Conservation (phyloP, 2,797 vertebrate genomes). For the Sebastes reedi region DNA sequence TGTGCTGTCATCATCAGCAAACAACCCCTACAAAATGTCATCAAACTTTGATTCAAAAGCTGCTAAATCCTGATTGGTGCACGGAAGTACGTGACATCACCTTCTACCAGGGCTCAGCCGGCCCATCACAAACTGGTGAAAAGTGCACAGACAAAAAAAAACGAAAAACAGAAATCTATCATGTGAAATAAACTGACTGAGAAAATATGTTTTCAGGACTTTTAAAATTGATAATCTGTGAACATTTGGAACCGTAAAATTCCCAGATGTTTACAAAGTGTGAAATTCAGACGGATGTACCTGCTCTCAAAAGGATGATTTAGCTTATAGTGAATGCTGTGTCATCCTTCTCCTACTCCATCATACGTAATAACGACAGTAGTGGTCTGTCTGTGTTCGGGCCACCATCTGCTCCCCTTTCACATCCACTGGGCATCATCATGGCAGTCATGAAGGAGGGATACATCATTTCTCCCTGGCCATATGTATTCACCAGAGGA, state of each 20-base stretch:
- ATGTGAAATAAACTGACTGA: neutral
- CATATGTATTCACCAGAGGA: constrained; percentile 70
- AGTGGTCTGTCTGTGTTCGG: constrained; percentile 23
- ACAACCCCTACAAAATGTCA: neutral
- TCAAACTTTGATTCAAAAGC: neutral
- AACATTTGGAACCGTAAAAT: neutral
- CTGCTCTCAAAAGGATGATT: constrained; percentile 7
- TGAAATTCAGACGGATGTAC: neutral
- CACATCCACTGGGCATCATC: constrained; percentile 60
- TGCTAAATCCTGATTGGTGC: neutral
- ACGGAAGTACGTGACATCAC: no score
- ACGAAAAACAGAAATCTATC: no score
- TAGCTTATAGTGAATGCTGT: constrained; percentile 5
- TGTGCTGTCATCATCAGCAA: neutral
- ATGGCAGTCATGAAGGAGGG: constrained; percentile 45
- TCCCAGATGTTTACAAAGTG: neutral
- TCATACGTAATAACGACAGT: constrained; percentile 36
- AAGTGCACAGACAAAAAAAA: no score
- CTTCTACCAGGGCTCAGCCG: no score
- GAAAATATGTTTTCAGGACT: neutral
- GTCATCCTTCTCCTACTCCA: constrained; percentile 34
- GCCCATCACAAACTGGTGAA: no score
- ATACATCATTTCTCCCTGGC: constrained; percentile 35
- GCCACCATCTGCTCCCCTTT: constrained; percentile 64
- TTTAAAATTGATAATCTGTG: neutral